Evolutionary conservation across 2,113 vertebrate species (phyloP).

Genomic region (Mirza zaza): DNA sequence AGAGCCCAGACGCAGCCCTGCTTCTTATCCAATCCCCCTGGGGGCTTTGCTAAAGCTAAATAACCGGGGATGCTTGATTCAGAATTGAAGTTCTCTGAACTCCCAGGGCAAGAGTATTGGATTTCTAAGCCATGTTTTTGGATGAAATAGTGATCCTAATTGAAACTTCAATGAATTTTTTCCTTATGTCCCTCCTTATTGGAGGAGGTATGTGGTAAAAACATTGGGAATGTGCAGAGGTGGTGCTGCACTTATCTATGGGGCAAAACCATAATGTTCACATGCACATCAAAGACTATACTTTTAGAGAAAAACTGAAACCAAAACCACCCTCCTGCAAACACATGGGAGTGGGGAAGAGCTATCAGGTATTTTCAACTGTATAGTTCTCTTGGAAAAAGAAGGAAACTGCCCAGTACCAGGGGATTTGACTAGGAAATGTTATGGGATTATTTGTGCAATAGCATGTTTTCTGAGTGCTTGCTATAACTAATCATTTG

Average conservation of each 20-base stretch:
- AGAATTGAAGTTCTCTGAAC: not conserved
- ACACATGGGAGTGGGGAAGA: not conserved
- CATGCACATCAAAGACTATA: not conserved
- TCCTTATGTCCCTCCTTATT: not conserved
- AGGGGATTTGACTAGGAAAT: not conserved
- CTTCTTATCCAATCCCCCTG: not conserved
- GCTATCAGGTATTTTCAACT: not conserved
- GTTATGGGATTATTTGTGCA: rapidly evolving
- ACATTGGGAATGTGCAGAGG: rapidly evolving
- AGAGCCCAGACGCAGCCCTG: not conserved
- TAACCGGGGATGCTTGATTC: not conserved
- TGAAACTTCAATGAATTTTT: not conserved
- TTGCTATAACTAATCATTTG: rapidly evolving
- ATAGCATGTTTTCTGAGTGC: rapidly evolving
- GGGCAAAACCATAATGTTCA: rapidly evolving
- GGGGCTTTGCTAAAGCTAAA: not conserved
- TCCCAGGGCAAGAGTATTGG: not conserved
- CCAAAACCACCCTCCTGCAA: not conserved
- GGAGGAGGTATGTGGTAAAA: not conserved
- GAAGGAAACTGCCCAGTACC: not conserved
- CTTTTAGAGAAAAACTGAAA: not conserved
- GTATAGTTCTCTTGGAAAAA: rapidly evolving
- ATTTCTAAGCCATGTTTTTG: not conserved
- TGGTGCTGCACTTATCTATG: not conserved
- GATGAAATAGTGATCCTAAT: too few species aligned